Base-by-base conservation (phyloP, 2,888 invertebrate genomes). In the Calliopum simillimum region DNA sequence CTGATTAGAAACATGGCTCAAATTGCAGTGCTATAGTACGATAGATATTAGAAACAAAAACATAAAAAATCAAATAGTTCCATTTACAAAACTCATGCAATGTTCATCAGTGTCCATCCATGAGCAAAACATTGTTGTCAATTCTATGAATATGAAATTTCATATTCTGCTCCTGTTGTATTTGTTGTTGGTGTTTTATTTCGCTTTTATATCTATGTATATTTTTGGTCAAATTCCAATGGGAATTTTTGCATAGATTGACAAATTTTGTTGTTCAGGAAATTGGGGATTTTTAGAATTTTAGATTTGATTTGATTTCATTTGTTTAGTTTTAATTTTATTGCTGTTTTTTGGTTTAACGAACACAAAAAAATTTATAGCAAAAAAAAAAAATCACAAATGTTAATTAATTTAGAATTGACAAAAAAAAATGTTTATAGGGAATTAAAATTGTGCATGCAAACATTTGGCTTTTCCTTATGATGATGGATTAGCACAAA, bases 1-100 rank as follows among this genome's bases (percentile, higher is more conserved):
- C 80, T 82, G 82, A 82, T 82, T 82, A 82, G 82, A 82, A 82
- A 79, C 77, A 74, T 13, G 64, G 8, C 51, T 41, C 51, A 8
- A 46, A 47, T 44, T 62, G 56, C 56, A 33, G 4, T 16, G n/a
- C n/a, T n/a, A n/a, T n/a, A 12, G 23, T 14, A n/a, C 58, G 41
- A 16, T 4, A 14, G 41, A 16, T 4, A 14, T 5, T 58, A 33
- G 58, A 16, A 16, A 41, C 41, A 14, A n/a, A 23, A 33, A 33
- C 56, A 25, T 6, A 14, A 8, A 25, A 56, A 56, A 21, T 49
- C 49, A 33, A 56, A 21, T 12, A 23, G 21, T 4, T 5, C 21
- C 11, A 12, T 13, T n/a, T 6, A 6, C 21, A 2, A 23, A 6
- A 55, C 14, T 14, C 21, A 41, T 59, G 19, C 55, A 56, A 14